Base-by-base conservation (phyloP, 2,888 invertebrate genomes). In the Mechanitis mazaeus region DNA sequence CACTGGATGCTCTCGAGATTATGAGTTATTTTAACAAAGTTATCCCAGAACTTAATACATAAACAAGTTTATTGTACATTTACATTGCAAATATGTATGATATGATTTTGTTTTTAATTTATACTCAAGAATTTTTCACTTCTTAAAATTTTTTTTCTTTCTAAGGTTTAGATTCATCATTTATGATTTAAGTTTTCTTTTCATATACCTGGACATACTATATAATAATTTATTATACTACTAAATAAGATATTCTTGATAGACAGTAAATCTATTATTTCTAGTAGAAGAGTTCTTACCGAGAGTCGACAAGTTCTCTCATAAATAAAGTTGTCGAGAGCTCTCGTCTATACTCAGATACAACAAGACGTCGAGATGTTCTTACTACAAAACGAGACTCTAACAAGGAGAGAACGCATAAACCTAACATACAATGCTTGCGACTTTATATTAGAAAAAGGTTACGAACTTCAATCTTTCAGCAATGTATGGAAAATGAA, bases 261-360 rank as follows among this genome's bases (percentile, higher is more conserved):
- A 58, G 57, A 47, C 55, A 45, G 54, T 53, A 59, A 50, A 53
- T 53, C 56, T 63, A 56, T 56, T 62, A 65, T 59, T 58, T 65
- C 67, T 60, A 64, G 56, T 63, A 59, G 54, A 63, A 56, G 59
- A 64, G 56, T 50, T 61, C 46, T 63, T 66, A 65, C 64, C 63
- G 67, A 68, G 63, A 69, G 67, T 72, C 71, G 72, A 69, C 71
- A 78, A 80, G 79, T 79, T 80, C 78, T 67, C 79, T 81, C 81
- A 80, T 82, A 84, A 83, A 83, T 83, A 83, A 80, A 81, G 78
- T 81, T 79, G 79, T 76, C 69, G 69, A 81, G 80, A 67, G 75
- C 71, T 65, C 81, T 83, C 70, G 62, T 71, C 73, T 65, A 69
- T 73, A 69, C 76, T 77, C 74, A 72, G 75, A 77, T 74, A 73